Base-by-base conservation (phyloP, 2,113 vertebrate species). In the Pseudopodoces humilis region DNA sequence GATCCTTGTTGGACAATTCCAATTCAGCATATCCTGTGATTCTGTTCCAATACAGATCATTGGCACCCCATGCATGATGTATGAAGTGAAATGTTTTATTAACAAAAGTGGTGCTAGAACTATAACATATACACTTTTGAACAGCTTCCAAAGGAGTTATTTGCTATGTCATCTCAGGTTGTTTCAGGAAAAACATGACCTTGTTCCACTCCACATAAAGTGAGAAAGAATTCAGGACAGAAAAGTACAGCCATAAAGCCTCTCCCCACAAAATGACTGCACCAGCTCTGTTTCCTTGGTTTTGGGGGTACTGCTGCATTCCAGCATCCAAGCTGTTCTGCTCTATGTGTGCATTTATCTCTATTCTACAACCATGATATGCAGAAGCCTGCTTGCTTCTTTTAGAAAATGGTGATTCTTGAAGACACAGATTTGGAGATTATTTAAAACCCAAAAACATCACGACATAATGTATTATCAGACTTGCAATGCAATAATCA, bases 401-500 rank as follows among this genome's bases (percentile, higher is more conserved):
- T 77, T 80, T 31, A 80, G 14, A 11, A 39, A 77, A 80, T 69
- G 15, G 11, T 33, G 21, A 85, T 37, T 62, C 31, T 50, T 15
- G 5, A 1, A 3, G 41, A 72, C 41, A 55, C n/a, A 21, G 27
- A 79, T 63, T 13, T 50, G 18, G 27, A 70, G 33, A 35, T 33
- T 43, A 63, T 63, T 49, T 63, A 28, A 69, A 77, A 43, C 18
- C 20, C 49, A 10, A 49, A 62, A 90, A 8, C 15, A 49, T 37
- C 9, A 43, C 0, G 0, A 33, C 18, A 55, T 23, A 49, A 63
- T 2, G 1, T 23, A 52, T 35, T 55, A 75, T 41, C 35, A 90
- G 47, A 60, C 17, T 63, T 52, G 39, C 11, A 89, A 71, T 44
- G 47, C 75, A 79, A 69, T 59, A 30, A 55, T 17, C 24, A 75